A percentile compares a stretch with the other conserved stretches of the same genome.
Evolutionary conservation across 2,113 vertebrate genomes (phyloP).

Genomic region (Oncorhynchus clarkii): DNA sequence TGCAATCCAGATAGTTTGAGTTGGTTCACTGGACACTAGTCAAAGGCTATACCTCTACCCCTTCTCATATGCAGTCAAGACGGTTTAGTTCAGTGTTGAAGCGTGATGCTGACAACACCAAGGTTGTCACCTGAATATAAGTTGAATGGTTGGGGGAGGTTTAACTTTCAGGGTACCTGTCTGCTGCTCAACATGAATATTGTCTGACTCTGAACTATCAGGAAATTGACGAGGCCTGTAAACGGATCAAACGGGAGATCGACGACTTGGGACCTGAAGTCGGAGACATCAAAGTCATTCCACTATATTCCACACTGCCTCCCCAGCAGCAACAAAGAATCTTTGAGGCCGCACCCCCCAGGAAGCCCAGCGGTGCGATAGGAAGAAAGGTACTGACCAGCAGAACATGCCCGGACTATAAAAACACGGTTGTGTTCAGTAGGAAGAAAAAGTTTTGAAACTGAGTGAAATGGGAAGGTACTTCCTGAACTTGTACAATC

Average conservation of each 20-base stretch:
- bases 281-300: slow-evolving; percentile 97
- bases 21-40: slow-evolving; percentile 70
- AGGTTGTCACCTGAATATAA: too few relatives aligned
- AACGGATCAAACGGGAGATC: slow-evolving; percentile 95
- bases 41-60: slow-evolving; percentile 80
- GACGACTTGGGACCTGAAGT: slow-evolving; percentile 94
- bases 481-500: too few relatives aligned
- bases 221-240: slow-evolving; percentile 98
- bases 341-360: slow-evolving; percentile 92
- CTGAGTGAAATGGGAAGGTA: too few relatives aligned
- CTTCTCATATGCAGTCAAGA: too few relatives aligned
- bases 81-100: too few relatives aligned
- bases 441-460: too few relatives aligned
- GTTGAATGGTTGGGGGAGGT: too few relatives aligned
- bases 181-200: not conserved
- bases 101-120: too few relatives aligned
- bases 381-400: slow-evolving; percentile 85
- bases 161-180: too few relatives aligned
- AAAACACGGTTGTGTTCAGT: too few relatives aligned
- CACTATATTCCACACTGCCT: slow-evolving; percentile 92
- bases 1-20: too few relatives aligned
- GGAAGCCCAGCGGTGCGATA: slow-evolving; percentile 89
- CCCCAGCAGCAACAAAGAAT: slow-evolving; percentile 95
- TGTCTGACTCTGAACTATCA: slow-evolving; percentile 53
- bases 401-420: too few relatives aligned